Base-by-base conservation (phyloP, 2,113 vertebrate genomes). In the Nesoenas mayeri region DNA sequence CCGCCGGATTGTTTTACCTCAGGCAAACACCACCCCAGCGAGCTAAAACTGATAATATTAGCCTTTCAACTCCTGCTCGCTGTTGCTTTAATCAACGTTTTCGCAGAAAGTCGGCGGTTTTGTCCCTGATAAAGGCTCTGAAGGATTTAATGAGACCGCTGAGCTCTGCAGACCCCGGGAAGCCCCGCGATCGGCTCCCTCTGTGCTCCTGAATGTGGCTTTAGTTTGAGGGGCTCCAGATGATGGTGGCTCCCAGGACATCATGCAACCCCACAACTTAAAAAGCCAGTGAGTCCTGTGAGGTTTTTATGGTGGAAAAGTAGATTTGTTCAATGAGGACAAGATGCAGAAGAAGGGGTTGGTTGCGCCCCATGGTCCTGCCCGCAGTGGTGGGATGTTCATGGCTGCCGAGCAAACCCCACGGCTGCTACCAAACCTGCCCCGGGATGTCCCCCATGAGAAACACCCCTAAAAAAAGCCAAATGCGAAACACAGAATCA, bases 141-240 rank as follows among this genome's bases (percentile, higher is more conserved):
- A 12, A 50, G 79, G 95, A 18, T 85, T 79, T 58, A 58, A 69
- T 12, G 74, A 11, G 90, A 79, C 82, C 6, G 11, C 60, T 3
- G 21, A 74, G 56, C 4, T 5, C 44, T 22, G 85, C 69, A 7
- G 73, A 75, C 22, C 60, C 74, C 2, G 3, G 77, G 72, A 71
- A 92, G 79, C 29, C 21, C 57, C 5, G 0, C 18, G 0, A 17
- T 44, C 34, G 3, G 58, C 60, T 48, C 65, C 11, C 48, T 47
- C 42, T 2, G 0, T 17, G 19, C 36, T 73, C 26, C 73, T 7
- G 5, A 22, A 14, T 1, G 0, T 0, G 8, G 48, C 36, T 22
- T 15, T 36, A 11, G 2, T 72, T 44, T 5, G 70, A 40, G 74
- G 73, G 48, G 34, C 7, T 69, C 34, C 73, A 17, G 73, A 6